These are phyloP conservation scores for Sylvilagus floridanus DNA, from an alignment of 2,797 vertebrate species.

Conservation along the genomic window DNA sequence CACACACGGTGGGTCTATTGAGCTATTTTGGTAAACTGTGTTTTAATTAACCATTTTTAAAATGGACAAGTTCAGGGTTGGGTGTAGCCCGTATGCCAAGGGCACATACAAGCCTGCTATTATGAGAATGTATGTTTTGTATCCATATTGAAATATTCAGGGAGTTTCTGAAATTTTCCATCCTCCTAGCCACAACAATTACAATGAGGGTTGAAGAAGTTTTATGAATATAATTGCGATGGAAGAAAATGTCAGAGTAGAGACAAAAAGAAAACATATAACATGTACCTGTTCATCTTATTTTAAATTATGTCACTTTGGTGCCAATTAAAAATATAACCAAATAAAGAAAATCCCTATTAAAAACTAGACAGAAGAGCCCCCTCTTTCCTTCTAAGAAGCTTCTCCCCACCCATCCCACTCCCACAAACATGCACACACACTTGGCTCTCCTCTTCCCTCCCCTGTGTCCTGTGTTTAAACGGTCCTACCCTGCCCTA, in stretches of 20 bases:
- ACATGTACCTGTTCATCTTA: not conserved
- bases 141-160: conserved; percentile 8
- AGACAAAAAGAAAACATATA: not conserved
- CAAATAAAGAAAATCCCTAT: not conserved
- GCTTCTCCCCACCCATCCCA: not conserved
- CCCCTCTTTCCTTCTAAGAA: not conserved
- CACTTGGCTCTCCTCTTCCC: not conserved
- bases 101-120: not conserved
- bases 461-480: too few species aligned
- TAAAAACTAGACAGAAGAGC: not conserved
- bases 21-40: not conserved
- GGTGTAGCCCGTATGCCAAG: not conserved
- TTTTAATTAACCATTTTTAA: not conserved
- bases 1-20: rapidly evolving
- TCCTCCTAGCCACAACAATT: not conserved
- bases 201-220: not conserved
- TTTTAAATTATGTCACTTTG: not conserved
- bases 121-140: not conserved
- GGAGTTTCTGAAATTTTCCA: not conserved
- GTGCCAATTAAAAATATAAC: not conserved
- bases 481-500: not conserved
- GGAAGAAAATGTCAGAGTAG: not conserved
- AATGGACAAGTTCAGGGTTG: not conserved
- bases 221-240: not conserved
- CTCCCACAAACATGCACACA: rapidly evolving